Percentiles rank a stretch among this genome's conserved stretches.
Conservation (phyloP, 2,113 vertebrate species). For the Aldabrachelys gigantea region DNA sequence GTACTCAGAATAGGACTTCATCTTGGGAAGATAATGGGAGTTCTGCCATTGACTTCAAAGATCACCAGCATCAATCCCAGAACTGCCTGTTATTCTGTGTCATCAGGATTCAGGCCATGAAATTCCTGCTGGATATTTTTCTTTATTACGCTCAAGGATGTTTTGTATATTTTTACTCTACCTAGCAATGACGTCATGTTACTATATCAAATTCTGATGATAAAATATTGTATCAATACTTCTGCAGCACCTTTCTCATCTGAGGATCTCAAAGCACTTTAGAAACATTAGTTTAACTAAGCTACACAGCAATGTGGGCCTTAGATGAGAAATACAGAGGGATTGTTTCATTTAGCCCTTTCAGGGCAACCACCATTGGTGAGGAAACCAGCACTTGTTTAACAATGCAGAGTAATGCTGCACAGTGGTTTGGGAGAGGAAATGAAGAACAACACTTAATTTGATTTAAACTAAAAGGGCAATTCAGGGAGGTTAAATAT, state of each 20-base stretch:
- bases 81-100: background rate
- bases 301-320: background rate
- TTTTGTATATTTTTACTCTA: accelerated
- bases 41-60: accelerated
- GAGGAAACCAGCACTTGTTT: accelerated
- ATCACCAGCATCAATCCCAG: background rate
- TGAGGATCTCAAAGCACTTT: background rate
- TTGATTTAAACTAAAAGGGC: background rate
- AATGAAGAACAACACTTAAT: accelerated
- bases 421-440: background rate
- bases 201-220: background rate
- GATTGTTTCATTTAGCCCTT: background rate
- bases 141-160: accelerated
- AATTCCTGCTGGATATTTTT: background rate
- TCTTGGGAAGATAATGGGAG: background rate
- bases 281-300: background rate
- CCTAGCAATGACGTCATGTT: background rate
- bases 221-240: background rate
- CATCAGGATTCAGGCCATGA: background rate
- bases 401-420: background rate
- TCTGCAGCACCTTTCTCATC: accelerated
- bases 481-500: accelerated
- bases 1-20: background rate
- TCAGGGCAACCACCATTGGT: accelerated
- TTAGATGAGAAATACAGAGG: background rate